Conservation (phyloP, 2,113 vertebrate genomes). For the Catagonus wagneri region DNA sequence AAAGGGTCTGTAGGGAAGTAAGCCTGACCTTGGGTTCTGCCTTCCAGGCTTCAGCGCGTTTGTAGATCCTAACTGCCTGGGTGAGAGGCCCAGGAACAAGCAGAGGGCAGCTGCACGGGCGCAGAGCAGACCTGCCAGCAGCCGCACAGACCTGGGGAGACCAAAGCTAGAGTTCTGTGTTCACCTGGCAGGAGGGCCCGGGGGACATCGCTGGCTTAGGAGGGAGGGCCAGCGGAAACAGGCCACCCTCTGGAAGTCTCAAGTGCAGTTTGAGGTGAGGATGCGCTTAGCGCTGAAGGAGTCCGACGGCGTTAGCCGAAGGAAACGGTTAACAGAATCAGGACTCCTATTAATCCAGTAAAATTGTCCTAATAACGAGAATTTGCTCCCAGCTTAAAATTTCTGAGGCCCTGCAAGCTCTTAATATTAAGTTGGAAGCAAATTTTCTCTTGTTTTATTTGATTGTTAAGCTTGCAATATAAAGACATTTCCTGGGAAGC, state of each 20-base stretch:
- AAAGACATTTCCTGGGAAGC: neutral
- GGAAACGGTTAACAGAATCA: neutral
- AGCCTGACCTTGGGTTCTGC: too few species aligned
- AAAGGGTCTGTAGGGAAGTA: neutral
- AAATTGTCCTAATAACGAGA: neutral
- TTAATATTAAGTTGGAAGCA: neutral
- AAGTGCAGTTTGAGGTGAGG: neutral
- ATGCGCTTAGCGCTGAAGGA: neutral
- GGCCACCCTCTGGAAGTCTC: accelerated
- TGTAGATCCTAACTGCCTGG: neutral
- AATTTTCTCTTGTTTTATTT: neutral
- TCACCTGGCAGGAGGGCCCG: accelerated
- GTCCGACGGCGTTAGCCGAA: neutral
- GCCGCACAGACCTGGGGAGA: too few species aligned
- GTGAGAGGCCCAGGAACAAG: neutral
- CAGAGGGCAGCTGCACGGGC: neutral
- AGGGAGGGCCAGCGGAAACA: accelerated
- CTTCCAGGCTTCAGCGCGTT: neutral
- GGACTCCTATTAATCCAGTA: neutral
- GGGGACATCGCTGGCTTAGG: neutral
- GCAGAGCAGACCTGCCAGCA: too few species aligned
- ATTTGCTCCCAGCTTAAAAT: neutral
- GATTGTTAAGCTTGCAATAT: neutral
- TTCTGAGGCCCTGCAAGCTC: neutral
- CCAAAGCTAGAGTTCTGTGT: neutral